phyloP scores from a whole-genome alignment of 37 sponge, comb jelly and placozoan genomes.

The Tethya wilhelma region DNA sequence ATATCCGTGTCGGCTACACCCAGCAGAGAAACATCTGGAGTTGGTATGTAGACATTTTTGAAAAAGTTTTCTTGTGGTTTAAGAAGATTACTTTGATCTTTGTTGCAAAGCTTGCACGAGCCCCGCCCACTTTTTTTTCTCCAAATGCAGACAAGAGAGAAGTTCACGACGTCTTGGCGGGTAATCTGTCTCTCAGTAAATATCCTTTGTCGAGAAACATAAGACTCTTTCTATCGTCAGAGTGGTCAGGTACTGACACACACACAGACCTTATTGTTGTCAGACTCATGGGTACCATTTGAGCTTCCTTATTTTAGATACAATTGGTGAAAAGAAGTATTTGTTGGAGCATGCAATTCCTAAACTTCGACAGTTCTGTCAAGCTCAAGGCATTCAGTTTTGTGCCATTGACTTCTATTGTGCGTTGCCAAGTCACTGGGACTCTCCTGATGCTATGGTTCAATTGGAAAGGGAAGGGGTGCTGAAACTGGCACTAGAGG shows the following conservation, averaged over 20 bases:
- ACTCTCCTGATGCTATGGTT: not conserved
- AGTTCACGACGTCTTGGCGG: constrained; percentile 44
- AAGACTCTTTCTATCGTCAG: constrained; percentile 63
- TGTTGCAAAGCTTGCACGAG: not conserved
- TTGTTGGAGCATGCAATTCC: constrained; percentile 50
- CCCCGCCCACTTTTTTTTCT: constrained; percentile 46
- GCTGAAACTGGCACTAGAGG: constrained; percentile 35
- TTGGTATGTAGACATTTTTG: constrained; percentile 13
- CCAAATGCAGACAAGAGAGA: constrained; percentile 31
- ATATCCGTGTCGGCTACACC: not conserved
- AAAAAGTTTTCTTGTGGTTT: not conserved
- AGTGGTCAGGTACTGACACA: constrained; percentile 8
- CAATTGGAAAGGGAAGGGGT: constrained; percentile 36
- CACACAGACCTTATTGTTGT: not conserved
- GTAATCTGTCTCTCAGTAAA: constrained; percentile 43
- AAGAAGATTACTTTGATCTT: not conserved
- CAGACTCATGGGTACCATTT: not conserved
- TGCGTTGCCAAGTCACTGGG: not conserved
- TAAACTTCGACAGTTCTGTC: constrained; percentile 44
- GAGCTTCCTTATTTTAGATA: constrained; percentile 29
- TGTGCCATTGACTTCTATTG: constrained; percentile 64
- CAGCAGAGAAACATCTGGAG: constrained; percentile 14
- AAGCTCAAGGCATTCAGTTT: constrained; percentile 74
- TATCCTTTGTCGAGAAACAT: constrained; percentile 30
- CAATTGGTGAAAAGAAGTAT: constrained; percentile 28